phyloP scores from a whole-genome alignment of 2,888 invertebrate genomes.

The Pheosia tremula region DNA sequence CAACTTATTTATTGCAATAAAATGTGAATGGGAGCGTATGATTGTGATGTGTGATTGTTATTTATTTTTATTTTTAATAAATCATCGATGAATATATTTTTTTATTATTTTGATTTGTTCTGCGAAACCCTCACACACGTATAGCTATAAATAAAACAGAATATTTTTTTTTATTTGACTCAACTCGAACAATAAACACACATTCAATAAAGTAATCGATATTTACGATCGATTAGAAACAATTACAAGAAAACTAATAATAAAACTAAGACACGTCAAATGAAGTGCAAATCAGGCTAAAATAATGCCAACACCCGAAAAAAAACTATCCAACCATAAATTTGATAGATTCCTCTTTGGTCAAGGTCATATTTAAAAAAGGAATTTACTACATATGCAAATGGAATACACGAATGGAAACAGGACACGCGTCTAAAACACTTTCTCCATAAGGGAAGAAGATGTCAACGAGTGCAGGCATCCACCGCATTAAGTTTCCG shows the following conservation, averaged over 20 bases:
- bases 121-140: slow-evolving; percentile 3
- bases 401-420: slow-evolving; percentile 12
- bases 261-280: not conserved
- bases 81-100: slow-evolving; percentile 56
- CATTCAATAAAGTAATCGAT: too few relatives aligned
- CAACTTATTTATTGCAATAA: slow-evolving; percentile 71
- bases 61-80: slow-evolving; percentile 76
- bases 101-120: slow-evolving; percentile 32
- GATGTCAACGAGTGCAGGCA: slow-evolving; percentile 26
- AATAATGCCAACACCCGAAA: not conserved
- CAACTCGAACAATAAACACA: too few relatives aligned
- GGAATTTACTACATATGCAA: too few relatives aligned
- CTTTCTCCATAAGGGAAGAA: slow-evolving; percentile 38
- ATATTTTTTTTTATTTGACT: too few relatives aligned
- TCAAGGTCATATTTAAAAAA: slow-evolving; percentile 5
- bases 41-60: slow-evolving; percentile 70
- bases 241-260: slow-evolving; percentile 23
- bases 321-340: not conserved
- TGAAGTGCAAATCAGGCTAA: not conserved
- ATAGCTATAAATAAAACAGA: slow-evolving; percentile 12
- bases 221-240: too few relatives aligned
- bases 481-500: slow-evolving; percentile 39
- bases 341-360: not conserved
- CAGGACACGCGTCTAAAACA: slow-evolving; percentile 28
- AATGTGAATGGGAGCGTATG: slow-evolving; percentile 64